Evolutionary conservation across 30 jellyfish, hydroid and myxozoan genomes (phyloP).

Genomic region (Aurelia aurita complex sp. Pacific): DNA sequence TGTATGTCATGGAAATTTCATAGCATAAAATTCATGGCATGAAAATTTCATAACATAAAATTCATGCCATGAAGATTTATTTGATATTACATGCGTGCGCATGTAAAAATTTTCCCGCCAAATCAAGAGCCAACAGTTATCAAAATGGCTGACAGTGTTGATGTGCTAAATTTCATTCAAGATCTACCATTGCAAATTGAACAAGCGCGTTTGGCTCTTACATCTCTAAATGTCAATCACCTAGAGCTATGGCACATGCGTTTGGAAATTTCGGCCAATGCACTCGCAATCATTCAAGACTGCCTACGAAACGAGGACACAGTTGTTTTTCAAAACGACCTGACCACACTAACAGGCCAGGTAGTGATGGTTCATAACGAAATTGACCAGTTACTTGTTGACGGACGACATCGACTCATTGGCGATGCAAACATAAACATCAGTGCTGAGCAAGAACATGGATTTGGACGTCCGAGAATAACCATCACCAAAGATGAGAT

Average conservation of each 20-base stretch:
- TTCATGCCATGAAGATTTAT: too few species aligned
- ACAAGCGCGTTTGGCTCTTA: background rate
- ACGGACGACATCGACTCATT: slow-evolving; percentile 1
- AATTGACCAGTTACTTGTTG: slow-evolving; percentile 4
- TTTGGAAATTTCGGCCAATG: slow-evolving; percentile 9
- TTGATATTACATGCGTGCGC: too few species aligned
- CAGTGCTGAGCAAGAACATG: background rate
- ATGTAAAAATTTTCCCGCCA: too few species aligned
- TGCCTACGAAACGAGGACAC: slow-evolving; percentile 10
- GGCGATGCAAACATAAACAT: background rate
- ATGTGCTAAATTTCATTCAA: slow-evolving; percentile 1
- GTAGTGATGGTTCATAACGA: background rate
- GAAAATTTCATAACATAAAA: too few species aligned
- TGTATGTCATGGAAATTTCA: too few species aligned
- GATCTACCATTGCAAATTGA: background rate
- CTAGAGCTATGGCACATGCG: background rate
- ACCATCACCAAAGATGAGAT: background rate
- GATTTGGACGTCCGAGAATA: background rate
- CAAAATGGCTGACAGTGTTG: slow-evolving; percentile 2
- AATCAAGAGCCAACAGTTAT: background rate
- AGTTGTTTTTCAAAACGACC: slow-evolving; percentile 21
- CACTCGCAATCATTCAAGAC: slow-evolving; percentile 6
- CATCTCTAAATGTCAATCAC: too few species aligned
- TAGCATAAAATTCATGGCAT: too few species aligned
- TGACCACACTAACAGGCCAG: slow-evolving; percentile 21